These are phyloP conservation scores for Mantis religiosa DNA, from an alignment of 2,888 invertebrate species.

Conservation along the genomic window DNA sequence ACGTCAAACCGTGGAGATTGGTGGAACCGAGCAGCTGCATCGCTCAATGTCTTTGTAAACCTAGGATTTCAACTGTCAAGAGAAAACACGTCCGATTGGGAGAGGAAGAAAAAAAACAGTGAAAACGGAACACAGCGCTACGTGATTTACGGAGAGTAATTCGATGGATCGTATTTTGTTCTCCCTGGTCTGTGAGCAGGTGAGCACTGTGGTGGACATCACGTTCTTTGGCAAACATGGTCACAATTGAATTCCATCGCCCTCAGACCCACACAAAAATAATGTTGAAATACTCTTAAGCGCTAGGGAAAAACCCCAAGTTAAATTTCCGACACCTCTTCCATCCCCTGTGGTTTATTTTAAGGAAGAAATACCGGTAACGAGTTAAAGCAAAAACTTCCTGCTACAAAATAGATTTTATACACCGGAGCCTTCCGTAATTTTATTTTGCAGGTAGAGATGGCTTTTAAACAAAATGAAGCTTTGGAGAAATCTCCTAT, in stretches of 20 bases:
- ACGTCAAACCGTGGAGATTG: neutral
- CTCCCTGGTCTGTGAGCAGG: too few relatives aligned
- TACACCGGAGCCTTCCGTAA: neutral
- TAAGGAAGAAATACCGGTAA: neutral
- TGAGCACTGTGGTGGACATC: neutral
- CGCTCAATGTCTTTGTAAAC: neutral
- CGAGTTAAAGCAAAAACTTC: neutral
- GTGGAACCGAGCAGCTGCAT: neutral
- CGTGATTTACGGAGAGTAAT: neutral
- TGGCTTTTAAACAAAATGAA: neutral
- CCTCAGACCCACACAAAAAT: neutral
- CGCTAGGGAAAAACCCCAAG: neutral
- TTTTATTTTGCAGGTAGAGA: neutral
- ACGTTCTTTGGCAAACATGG: neutral
- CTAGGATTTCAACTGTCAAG: neutral
- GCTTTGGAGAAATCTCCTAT: neutral
- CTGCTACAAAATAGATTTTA: neutral
- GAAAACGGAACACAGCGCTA: neutral
- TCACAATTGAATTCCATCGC: neutral
- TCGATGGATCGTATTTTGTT: neutral
- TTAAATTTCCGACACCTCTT: neutral
- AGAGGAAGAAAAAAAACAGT: neutral
- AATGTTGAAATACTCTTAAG: neutral
- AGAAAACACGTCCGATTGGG: neutral
- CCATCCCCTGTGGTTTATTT: too few relatives aligned